Conservation (phyloP, 2,888 invertebrate genomes). For the Thera obeliscata region DNA sequence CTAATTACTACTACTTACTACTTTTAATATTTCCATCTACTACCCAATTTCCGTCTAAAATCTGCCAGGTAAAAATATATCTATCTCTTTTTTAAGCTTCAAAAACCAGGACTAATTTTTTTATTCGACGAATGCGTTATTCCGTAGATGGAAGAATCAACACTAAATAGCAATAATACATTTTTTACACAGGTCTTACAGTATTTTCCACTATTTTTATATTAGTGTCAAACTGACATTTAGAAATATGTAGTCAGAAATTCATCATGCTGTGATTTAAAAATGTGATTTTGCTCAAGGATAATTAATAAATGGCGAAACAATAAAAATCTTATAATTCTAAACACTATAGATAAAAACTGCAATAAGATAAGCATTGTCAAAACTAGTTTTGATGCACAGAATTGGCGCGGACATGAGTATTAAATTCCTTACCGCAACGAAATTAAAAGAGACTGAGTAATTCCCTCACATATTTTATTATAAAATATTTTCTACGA, state of each 20-base stretch:
- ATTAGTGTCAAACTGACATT: neutral
- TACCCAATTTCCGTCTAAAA: too few relatives aligned
- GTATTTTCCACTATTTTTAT: too few relatives aligned
- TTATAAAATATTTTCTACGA: constrained; percentile 34
- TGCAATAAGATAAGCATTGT: neutral
- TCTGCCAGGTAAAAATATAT: too few relatives aligned
- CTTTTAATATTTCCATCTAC: too few relatives aligned
- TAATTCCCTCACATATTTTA: constrained; percentile 32
- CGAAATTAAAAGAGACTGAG: constrained; percentile 23
- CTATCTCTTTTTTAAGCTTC: too few relatives aligned
- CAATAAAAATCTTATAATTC: neutral
- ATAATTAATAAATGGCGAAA: neutral
- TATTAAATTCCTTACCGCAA: constrained; percentile 10
- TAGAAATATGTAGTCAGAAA: neutral
- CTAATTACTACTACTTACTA: too few relatives aligned
- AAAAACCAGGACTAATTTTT: too few relatives aligned
- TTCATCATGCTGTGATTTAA: neutral
- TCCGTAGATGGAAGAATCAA: too few relatives aligned
- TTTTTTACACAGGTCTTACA: too few relatives aligned
- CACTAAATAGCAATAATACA: too few relatives aligned
- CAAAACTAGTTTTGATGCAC: constrained; percentile 7
- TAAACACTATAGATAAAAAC: neutral
- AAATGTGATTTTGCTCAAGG: neutral
- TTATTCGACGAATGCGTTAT: too few relatives aligned
- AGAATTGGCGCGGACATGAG: neutral